Evolutionary conservation across 2,113 vertebrate species (phyloP).

Genomic region (Diadophis punctatus): DNA sequence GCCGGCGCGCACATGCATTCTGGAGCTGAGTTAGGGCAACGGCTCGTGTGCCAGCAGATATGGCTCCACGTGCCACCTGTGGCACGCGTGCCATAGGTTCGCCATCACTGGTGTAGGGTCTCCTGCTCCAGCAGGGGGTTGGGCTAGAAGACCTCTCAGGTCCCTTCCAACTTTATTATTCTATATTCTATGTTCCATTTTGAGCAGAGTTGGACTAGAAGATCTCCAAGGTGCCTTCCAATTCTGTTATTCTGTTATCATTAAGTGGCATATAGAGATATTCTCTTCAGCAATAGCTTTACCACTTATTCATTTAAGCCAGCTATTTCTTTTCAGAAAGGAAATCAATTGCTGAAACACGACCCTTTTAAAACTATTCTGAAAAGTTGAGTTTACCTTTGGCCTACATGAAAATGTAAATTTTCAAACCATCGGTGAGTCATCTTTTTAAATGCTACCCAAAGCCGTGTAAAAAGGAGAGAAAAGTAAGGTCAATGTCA

Average conservation of each 20-base stretch:
- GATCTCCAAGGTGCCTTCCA: background rate
- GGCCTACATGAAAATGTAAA: background rate
- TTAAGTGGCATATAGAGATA: background rate
- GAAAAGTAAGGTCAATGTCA: background rate
- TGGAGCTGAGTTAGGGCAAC: no score
- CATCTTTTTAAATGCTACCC: background rate
- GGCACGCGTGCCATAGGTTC: no score
- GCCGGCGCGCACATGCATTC: no score
- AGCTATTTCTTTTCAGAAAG: background rate
- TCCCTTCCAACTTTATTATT: no score
- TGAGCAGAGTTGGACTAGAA: background rate
- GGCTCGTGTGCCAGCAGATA: no score
- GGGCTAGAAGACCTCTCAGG: no score
- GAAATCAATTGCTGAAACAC: background rate
- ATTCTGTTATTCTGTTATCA: background rate
- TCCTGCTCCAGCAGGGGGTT: no score
- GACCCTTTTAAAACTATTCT: background rate
- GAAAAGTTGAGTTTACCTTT: constrained; percentile 16
- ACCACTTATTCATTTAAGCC: background rate
- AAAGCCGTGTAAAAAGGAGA: background rate
- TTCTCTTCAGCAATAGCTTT: background rate
- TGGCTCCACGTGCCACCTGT: no score
- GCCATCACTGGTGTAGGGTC: no score
- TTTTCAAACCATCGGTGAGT: background rate
- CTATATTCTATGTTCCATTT: no score